These are phyloP conservation scores for Cirrhinus mrigala DNA, from an alignment of 2,797 vertebrate genomes.

Conservation along the genomic window DNA sequence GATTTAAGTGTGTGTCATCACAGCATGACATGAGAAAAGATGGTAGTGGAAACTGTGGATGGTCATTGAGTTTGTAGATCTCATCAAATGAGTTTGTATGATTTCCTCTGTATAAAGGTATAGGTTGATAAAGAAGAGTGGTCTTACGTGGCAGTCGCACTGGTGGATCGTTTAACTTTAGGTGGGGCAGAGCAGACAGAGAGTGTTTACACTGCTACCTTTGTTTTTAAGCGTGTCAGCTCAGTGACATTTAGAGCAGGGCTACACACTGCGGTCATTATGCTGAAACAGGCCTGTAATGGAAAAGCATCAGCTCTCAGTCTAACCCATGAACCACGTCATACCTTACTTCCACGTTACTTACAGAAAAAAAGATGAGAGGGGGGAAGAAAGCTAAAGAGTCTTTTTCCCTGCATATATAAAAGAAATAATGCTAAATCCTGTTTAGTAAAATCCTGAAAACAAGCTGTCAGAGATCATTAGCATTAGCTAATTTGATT, in stretches of 20 bases:
- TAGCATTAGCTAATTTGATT: not conserved
- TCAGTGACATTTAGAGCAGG: slow-evolving; percentile 61
- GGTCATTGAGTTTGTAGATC: not conserved
- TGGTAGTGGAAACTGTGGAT: not conserved
- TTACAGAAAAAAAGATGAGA: not conserved
- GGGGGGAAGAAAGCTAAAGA: not conserved
- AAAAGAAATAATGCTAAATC: slow-evolving; percentile 23
- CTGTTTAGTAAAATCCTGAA: not conserved
- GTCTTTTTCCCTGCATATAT: not conserved
- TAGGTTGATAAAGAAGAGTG: not conserved
- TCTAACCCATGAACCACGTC: slow-evolving; percentile 13
- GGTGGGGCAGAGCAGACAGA: slow-evolving; percentile 31
- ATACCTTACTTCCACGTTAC: slow-evolving; percentile 5
- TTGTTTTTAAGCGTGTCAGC: slow-evolving; percentile 70
- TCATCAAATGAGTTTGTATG: not conserved
- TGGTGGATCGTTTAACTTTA: slow-evolving; percentile 19
- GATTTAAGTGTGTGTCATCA: not conserved
- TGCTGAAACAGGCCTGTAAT: slow-evolving; percentile 51
- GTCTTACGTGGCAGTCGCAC: not conserved
- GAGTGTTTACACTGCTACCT: slow-evolving; percentile 71
- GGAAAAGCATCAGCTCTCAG: slow-evolving; percentile 39
- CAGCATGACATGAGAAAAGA: not conserved
- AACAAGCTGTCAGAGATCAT: not conserved
- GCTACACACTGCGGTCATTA: slow-evolving; percentile 73
- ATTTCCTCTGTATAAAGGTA: not conserved